Evolutionary conservation across 2,113 vertebrate species (phyloP).

Genomic region (Natator depressus): DNA sequence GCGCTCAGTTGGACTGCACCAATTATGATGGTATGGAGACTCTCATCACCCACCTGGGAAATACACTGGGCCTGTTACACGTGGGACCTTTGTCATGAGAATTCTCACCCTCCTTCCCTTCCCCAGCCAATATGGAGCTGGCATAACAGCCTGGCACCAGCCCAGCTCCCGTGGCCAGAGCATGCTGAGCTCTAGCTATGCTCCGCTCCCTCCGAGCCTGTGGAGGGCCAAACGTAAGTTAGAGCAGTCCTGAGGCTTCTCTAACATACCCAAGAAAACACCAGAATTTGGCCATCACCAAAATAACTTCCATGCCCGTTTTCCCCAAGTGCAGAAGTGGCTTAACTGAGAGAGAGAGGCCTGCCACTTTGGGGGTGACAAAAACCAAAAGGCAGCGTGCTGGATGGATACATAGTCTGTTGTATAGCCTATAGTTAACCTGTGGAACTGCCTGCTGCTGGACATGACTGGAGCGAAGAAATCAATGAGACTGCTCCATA

Average conservation of each 20-base stretch:
- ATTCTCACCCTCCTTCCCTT: not conserved
- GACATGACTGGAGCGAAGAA: not conserved
- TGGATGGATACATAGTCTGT: not conserved
- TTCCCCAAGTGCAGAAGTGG: not conserved
- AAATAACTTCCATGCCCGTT: not conserved
- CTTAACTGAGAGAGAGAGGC: not conserved
- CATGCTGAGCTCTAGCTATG: not conserved
- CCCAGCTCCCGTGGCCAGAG: not conserved
- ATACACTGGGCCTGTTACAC: not conserved
- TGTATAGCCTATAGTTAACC: not conserved
- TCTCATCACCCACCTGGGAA: not conserved
- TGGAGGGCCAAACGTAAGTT: not conserved
- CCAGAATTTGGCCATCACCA: not conserved
- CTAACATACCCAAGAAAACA: not conserved
- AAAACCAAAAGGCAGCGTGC: not conserved
- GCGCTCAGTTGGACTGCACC: slow-evolving; percentile 72
- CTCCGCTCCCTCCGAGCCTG: not conserved
- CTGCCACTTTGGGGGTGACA: not conserved
- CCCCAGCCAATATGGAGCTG: not conserved
- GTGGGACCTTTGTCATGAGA: not conserved
- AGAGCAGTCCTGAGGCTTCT: not conserved
- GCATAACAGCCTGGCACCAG: not conserved
- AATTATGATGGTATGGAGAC: slow-evolving; percentile 77
- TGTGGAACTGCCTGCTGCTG: not conserved
- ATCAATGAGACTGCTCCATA: not conserved